Evolutionary conservation across 35 echinoderm and acorn worm genomes (phyloP).

Genomic region (Chiridota heheva): DNA sequence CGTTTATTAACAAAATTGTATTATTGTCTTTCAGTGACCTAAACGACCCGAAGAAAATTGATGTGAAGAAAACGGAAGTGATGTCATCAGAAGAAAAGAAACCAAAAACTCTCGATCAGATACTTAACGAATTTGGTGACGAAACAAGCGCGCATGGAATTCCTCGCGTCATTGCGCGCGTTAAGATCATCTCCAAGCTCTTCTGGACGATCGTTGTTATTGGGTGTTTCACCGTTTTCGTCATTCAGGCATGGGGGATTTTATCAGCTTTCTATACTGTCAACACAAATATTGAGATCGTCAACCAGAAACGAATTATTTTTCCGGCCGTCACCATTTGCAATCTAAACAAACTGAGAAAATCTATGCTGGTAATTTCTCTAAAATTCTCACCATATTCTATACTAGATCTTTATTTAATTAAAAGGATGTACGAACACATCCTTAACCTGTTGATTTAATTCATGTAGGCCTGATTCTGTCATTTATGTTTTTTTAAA

Average conservation of each 20-base stretch:
- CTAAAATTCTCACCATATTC: too few relatives aligned
- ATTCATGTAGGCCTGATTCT: too few relatives aligned
- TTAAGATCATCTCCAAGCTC: slow-evolving; percentile 15
- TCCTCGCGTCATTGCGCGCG: slow-evolving; percentile 26
- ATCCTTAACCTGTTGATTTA: too few relatives aligned
- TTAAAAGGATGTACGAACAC: too few relatives aligned
- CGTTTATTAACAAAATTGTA: too few relatives aligned
- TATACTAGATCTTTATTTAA: too few relatives aligned
- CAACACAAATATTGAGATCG: slow-evolving; percentile 68
- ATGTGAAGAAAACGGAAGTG: too few relatives aligned
- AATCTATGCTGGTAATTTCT: slow-evolving; percentile 48
- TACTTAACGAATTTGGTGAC: slow-evolving; percentile 60
- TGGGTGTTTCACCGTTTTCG: slow-evolving; percentile 29
- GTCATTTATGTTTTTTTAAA: too few relatives aligned
- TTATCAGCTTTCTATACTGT: slow-evolving; percentile 47
- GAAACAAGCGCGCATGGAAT: slow-evolving; percentile 74
- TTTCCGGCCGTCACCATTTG: slow-evolving; percentile 92
- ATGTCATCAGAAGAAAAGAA: too few relatives aligned
- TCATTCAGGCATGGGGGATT: slow-evolving; percentile 25
- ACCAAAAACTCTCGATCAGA: too few relatives aligned
- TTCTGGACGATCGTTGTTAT: slow-evolving; percentile 61
- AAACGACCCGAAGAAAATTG: too few relatives aligned
- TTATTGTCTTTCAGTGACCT: too few relatives aligned
- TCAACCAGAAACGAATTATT: slow-evolving; percentile 28
- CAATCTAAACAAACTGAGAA: slow-evolving; percentile 79